phyloP scores from a whole-genome alignment of 2,113 vertebrate species.

The Salminus brasiliensis region DNA sequence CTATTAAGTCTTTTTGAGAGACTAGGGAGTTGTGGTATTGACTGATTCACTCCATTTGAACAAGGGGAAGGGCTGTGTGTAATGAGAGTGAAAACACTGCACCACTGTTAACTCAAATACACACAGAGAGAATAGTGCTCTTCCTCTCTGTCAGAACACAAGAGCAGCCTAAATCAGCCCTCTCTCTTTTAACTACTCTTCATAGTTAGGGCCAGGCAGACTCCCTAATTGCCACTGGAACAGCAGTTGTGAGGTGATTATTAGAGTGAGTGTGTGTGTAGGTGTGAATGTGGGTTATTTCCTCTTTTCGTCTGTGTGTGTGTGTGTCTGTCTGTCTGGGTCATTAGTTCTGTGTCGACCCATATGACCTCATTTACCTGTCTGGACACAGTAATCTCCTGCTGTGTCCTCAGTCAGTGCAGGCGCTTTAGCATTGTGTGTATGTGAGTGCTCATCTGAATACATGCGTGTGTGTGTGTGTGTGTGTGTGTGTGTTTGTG shows the following conservation, averaged over 20 bases:
- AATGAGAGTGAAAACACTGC: background rate
- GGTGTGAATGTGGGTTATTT: conserved; percentile 13
- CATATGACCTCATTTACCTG: conserved; percentile 30
- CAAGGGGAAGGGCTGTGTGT: too few species aligned
- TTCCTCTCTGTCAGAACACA: background rate
- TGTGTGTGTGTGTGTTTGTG: too few species aligned
- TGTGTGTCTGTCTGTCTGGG: conserved; percentile 31
- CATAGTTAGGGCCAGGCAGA: conserved; percentile 19
- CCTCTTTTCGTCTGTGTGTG: conserved; percentile 20
- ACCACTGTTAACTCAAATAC: background rate
- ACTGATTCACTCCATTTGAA: background rate
- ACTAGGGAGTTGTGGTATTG: background rate
- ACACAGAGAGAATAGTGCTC: background rate
- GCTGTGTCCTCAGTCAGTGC: background rate
- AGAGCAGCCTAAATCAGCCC: background rate
- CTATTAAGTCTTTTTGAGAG: background rate
- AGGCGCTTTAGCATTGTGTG: background rate
- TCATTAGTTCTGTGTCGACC: conserved; percentile 18
- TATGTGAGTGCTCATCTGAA: background rate
- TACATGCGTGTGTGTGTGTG: background rate
- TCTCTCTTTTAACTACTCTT: conserved; percentile 7
- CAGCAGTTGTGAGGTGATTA: conserved; percentile 4
- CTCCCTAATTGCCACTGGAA: conserved; percentile 11
- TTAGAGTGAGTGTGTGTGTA: too few species aligned
- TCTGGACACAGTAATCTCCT: conserved; percentile 25